Evolutionary conservation across 2,113 vertebrate species (phyloP).

Genomic region (Aix galericulata): DNA sequence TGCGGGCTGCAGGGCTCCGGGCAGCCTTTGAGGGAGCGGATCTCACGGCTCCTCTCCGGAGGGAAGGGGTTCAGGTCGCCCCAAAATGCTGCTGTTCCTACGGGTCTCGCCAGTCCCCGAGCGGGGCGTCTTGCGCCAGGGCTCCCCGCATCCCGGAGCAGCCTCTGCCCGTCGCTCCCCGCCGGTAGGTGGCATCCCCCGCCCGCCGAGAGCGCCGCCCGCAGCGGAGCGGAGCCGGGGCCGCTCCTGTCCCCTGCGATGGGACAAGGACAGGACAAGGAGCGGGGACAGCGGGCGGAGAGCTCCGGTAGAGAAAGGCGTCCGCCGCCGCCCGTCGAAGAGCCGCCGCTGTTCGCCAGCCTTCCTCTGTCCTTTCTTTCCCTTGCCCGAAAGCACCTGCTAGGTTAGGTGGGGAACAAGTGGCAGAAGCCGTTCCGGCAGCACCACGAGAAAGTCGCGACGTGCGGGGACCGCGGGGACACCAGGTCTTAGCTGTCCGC

Average conservation of each 20-base stretch:
- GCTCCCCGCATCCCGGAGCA: background rate
- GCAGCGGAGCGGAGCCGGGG: background rate
- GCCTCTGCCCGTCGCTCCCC: background rate
- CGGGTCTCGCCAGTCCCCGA: no score
- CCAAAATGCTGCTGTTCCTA: background rate
- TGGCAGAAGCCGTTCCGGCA: background rate
- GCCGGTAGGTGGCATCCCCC: constrained; percentile 51
- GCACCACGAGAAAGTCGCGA: background rate
- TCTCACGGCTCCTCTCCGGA: background rate
- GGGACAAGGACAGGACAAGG: background rate
- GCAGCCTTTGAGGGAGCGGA: background rate
- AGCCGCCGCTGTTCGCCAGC: background rate
- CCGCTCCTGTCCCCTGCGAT: background rate
- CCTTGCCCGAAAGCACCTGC: background rate
- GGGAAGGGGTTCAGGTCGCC: accelerated
- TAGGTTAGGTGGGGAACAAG: accelerated
- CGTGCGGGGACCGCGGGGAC: background rate
- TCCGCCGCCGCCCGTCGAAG: no score
- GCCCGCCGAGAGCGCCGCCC: background rate
- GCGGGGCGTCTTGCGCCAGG: background rate
- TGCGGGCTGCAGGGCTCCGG: accelerated
- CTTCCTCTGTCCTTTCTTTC: background rate
- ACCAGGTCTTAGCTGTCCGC: background rate
- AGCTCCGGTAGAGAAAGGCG: background rate
- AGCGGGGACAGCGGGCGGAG: no score